These are phyloP conservation scores for Ashinkailepas kermadecensis DNA, from an alignment of 2,888 invertebrate genomes.

Conservation along the genomic window DNA sequence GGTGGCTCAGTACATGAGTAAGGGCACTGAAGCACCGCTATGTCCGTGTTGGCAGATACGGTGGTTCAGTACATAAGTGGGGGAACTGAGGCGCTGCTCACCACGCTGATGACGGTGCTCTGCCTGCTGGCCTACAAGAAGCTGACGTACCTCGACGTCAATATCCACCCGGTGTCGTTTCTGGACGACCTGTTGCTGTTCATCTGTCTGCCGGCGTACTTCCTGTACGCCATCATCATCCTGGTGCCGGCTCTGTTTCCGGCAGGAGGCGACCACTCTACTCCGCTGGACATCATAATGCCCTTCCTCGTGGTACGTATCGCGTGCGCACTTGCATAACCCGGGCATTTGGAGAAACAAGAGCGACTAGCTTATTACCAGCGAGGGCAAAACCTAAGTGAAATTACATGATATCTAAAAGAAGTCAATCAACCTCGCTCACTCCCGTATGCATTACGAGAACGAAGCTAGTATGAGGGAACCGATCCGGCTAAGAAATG, in stretches of 20 bases:
- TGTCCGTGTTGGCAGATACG: not conserved
- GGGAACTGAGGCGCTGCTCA: slow-evolving; percentile 49
- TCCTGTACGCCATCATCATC: slow-evolving; percentile 60
- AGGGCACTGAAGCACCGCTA: no score
- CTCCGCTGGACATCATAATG: slow-evolving; percentile 50
- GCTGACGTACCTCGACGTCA: slow-evolving; percentile 57
- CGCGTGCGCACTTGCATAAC: slow-evolving; percentile 38
- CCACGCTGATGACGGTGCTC: slow-evolving; percentile 52
- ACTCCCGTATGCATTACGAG: no score
- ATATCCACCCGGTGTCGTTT: slow-evolving; percentile 54
- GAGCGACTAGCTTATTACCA: no score
- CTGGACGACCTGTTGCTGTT: slow-evolving; percentile 63
- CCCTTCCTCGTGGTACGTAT: slow-evolving; percentile 50
- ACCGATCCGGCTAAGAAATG: no score
- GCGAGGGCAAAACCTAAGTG: no score
- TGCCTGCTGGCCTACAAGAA: slow-evolving; percentile 56
- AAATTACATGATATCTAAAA: no score
- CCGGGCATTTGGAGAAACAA: no score
- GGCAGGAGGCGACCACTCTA: not conserved
- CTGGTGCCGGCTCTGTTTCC: slow-evolving; percentile 48
- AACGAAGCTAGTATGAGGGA: no score
- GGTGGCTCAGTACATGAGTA: no score
- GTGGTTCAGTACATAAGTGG: slow-evolving; percentile 35
- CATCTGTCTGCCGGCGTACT: slow-evolving; percentile 63
- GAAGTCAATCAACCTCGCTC: no score